Base-by-base conservation (phyloP, 2,888 invertebrate species). In the Anagyrus pseudococci region DNA sequence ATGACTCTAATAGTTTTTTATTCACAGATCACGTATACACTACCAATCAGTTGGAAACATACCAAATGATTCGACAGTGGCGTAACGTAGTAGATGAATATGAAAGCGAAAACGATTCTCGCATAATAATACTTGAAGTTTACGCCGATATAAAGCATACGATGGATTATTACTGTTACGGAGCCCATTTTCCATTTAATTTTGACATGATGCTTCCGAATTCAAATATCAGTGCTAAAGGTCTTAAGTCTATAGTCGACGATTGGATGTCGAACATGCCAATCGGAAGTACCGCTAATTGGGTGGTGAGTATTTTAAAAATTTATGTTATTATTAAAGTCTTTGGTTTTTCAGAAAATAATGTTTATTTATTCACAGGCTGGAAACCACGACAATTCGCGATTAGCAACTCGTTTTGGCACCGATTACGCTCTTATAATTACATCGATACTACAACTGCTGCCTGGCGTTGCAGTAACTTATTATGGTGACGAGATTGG, bases 401-500 rank as follows among this genome's bases (percentile, higher is more conserved):
- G 90, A 62, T 84, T 88, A 74, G 86, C 86, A 0, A 83, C 85
- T 0, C 85, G 90, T 0, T 85, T 88, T 71, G 89, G 90, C 1
- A 77, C 77, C 1, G 85, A 86, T 70, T 85, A 89, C 73, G 85
- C 88, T 0, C 89, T 91, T 64, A 87, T 88, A 0, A 76, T 91
- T 3, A 90, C 89, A 75, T n/a, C 90, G 71, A 79, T 94, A 56
- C 85, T 87, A 62, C 83, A 90, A 74, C 77, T 90, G 15, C 81
- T 95, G 23, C 92, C 92, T 0, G 94, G 94, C 37, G 88, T 89
- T 0, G 85, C 89, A 0, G 85, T 92, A n/a, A 88, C 90, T 0
- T 94, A 87, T 76, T 83, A 90, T 83, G 92, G 92, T 40, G 91
- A 92, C 75, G 91, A 92, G 81, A 85, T 92, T 44, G 91, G 88